Evolutionary conservation across 2,797 vertebrate genomes (phyloP).

Genomic region (Pseudochaenichthys georgianus): DNA sequence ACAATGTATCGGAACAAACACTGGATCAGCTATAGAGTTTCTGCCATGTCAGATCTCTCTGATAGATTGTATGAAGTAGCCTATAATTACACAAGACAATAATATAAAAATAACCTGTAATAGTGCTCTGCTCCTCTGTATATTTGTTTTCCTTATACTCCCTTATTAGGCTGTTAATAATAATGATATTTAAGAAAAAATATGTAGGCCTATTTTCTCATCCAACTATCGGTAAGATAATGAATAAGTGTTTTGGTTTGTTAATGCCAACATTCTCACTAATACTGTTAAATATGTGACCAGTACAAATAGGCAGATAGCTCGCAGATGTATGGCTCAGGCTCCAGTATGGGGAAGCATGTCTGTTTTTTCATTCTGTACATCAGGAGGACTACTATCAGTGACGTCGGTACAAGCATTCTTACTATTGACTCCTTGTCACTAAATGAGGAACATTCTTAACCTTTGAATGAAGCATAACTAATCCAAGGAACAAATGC

Average conservation of each 20-base stretch:
- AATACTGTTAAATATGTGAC: background rate
- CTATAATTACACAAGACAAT: background rate
- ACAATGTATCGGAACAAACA: constrained; percentile 6
- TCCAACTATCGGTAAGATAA: background rate
- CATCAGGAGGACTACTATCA: background rate
- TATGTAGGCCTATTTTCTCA: background rate
- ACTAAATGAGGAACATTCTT: background rate
- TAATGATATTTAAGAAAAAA: background rate
- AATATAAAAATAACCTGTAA: background rate
- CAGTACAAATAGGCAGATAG: background rate
- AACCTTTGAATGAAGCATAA: background rate
- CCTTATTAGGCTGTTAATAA: background rate
- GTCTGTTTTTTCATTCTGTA: background rate
- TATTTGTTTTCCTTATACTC: background rate
- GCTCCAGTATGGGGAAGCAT: background rate
- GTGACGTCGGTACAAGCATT: background rate
- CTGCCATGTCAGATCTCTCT: background rate
- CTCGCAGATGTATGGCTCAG: background rate
- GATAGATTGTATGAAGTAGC: background rate
- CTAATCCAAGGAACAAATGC: constrained; percentile 7
- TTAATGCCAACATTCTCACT: background rate
- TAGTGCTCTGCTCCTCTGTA: background rate
- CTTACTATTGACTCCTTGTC: background rate
- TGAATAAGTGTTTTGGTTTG: too few species aligned
- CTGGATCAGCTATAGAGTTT: background rate